Evolutionary conservation across 2,888 invertebrate species (phyloP), one percentile per base, ranked within the genome.

Genomic region (Mesochorus sp.): DNA sequence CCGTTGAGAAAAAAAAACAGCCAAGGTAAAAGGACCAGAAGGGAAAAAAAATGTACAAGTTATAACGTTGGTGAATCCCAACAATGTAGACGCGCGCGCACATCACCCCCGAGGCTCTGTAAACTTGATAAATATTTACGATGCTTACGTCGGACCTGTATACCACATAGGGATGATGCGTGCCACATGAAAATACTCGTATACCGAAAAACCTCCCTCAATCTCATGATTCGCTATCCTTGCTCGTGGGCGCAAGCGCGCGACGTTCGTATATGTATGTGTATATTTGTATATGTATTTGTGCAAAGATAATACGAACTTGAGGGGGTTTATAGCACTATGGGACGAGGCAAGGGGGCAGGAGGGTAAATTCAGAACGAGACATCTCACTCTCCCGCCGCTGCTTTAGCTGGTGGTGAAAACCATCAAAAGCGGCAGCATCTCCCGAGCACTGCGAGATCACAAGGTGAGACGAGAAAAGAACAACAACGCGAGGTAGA

Each of bases 91-190:
- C 59, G 4, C 28, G 47, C 19, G 17, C 14, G n/a, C 12, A 24
- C 68, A 37, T 44, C 55, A 39, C 81, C 81, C 82, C 82, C 53
- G 62, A 73, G 81, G 86, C 80, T 82, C 81, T 31, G 53, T 76
- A 84, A 88, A 86, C 83, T 87, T 87, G 85, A 88, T 87, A 88
- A 87, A 87, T 86, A 87, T 87, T 87, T 86, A 86, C 83, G 84
- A 84, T 77, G 82, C 79, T 71, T 49, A 81, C 76, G 82, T 79
- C 34, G 55, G 62, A 71, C 55, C 42, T 31, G 62, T 68, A 39
- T 42, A 62, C 55, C 55, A 21, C 24, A n/a, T n/a, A 47, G 55
- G 39, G 55, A 68, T 39, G 68, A 64, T 72, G 77, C 77, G 55
- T 71, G 61, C 55, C 31, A 37, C 55, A n/a, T 31, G 49, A 64